Base-by-base conservation (phyloP, 2,113 vertebrate genomes). In the Oceanites oceanicus region DNA sequence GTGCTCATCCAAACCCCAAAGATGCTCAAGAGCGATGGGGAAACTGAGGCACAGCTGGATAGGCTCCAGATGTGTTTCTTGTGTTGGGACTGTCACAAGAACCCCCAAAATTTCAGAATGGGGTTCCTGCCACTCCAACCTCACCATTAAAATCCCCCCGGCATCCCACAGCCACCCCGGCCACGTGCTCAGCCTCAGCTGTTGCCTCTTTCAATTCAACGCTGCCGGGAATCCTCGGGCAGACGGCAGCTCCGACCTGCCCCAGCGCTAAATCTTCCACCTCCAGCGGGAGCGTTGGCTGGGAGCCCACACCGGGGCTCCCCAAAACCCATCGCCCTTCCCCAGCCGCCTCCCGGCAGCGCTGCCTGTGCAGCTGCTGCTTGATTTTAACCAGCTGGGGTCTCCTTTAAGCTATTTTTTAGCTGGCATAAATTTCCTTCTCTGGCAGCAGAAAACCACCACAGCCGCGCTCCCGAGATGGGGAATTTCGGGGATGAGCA, bases 211-310 rank as follows among this genome's bases (percentile, higher is more conserved):
- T 20, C 67, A 0, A 0, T 6, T n/a, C 92, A 2, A 3, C 5
- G 2, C 61, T 16, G 47, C 49, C 3, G 22, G 68, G 59, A 52
- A 77, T 80, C 40, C 30, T 32, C 0, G 53, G 78, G 78, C 63
- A 14, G 68, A 7, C 2, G 2, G 34, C 34, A 3, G 59, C 67
- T 63, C 56, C 52, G 0, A 0, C 38, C 44, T 8, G 3, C 8
- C 44, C 32, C 15, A 0, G n/a, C 2, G 3, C 59, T 1, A 13
- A n/a, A 0, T 16, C 34, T 29, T 9, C 50, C 73, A 1, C 5
- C 14, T 6, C 27, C 8, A 3, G 2, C 4, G 7, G 73, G 19
- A 67, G 26, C 76, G 3, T 2, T 16, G 1, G 12, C 18, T 10
- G 0, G 65, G 40, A 40, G 13, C 29, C 71, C 9, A 0, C 15